A percentile compares a stretch with the other conserved stretches of the same genome.
Conservation (phyloP, 2,797 vertebrate genomes). For the Pygocentrus nattereri region DNA sequence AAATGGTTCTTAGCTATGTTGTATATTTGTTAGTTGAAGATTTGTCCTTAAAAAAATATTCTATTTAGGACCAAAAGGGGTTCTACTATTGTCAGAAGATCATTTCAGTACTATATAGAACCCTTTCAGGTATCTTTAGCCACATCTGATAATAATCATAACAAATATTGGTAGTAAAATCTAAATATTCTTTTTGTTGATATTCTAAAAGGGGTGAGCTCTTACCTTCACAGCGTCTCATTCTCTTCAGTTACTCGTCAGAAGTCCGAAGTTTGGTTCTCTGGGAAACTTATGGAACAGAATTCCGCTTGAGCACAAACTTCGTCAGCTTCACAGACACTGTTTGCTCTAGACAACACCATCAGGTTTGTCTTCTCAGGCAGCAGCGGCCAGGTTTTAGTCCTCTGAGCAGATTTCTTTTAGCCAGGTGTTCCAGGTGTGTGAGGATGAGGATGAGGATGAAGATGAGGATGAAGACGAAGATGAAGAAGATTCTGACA, state of each 20-base stretch:
- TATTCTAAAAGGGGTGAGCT: background rate
- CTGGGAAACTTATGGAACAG: background rate
- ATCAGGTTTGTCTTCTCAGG: background rate
- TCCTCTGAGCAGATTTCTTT: background rate
- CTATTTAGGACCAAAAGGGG: background rate
- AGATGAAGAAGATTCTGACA: background rate
- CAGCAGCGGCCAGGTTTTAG: background rate
- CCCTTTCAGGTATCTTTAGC: background rate
- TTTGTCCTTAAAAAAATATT: background rate
- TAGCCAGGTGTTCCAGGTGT: slow-evolving; percentile 1
- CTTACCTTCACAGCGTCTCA: slow-evolving; percentile 53
- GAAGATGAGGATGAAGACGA: background rate
- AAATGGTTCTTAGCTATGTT: no score
- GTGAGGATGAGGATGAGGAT: background rate
- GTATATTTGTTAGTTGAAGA: no score
- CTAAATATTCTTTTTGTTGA: background rate
- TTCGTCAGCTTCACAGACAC: background rate
- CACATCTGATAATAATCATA: slow-evolving; percentile 1
- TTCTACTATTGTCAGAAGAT: no score
- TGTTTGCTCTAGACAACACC: background rate
- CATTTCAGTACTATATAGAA: background rate
- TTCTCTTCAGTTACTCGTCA: slow-evolving; percentile 10
- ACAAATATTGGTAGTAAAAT: slow-evolving; percentile 11
- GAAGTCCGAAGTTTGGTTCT: background rate
- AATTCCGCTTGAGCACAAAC: background rate